Conservation (phyloP, 2,797 vertebrate genomes). For the Linurgus olivaceus region DNA sequence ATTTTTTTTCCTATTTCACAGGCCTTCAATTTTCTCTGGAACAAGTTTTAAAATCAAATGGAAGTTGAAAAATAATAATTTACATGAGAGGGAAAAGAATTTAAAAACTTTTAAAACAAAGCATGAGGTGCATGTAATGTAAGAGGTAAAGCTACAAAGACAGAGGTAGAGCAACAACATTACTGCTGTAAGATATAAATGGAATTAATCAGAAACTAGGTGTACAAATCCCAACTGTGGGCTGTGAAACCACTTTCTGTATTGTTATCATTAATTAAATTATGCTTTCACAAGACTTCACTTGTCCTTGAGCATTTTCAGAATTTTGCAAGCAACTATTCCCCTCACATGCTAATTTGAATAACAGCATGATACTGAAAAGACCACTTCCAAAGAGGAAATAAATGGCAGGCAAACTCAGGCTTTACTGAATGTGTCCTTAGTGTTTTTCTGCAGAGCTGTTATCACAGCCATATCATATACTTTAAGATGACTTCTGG, state of each 20-base stretch:
- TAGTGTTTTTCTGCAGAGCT: background rate
- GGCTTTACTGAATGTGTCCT: background rate
- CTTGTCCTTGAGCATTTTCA: constrained; percentile 14
- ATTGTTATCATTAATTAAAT: background rate
- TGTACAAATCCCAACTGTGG: background rate
- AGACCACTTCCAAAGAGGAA: background rate
- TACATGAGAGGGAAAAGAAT: background rate
- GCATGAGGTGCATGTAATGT: rapidly evolving
- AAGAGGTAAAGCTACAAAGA: background rate
- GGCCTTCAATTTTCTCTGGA: background rate
- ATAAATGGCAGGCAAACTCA: background rate
- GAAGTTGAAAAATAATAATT: background rate
- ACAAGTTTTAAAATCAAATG: background rate
- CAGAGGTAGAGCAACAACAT: background rate
- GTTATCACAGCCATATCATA: background rate
- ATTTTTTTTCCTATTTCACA: background rate
- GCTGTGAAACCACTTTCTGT: background rate
- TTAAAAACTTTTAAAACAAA: background rate
- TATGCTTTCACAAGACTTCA: background rate
- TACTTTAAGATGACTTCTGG: background rate
- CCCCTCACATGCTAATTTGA: background rate
- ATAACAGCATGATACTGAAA: background rate
- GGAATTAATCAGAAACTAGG: background rate
- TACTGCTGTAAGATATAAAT: background rate
- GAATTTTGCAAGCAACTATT: background rate